Conservation (phyloP, 64 coral and sea anemone species). For the Porites lutea region DNA sequence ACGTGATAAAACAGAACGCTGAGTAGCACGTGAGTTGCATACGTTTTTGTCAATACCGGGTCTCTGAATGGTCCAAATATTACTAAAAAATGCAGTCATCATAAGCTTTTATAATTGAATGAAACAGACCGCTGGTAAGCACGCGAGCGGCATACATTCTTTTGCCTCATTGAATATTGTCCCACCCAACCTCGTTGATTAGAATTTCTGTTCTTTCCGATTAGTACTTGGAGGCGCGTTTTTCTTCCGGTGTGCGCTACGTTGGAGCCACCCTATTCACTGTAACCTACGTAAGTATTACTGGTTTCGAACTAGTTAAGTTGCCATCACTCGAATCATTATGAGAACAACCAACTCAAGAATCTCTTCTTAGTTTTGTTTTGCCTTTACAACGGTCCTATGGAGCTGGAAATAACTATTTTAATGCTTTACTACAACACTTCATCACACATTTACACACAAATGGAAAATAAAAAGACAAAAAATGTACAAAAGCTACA, state of each 20-base stretch:
- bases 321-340: neutral
- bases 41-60: too few relatives aligned
- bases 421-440: too few relatives aligned
- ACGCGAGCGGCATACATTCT: neutral
- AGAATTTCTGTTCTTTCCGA: neutral
- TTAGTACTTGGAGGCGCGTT: constrained; percentile 44
- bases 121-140: too few relatives aligned
- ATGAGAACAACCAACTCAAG: neutral
- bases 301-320: neutral
- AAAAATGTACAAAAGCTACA: too few relatives aligned
- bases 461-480: too few relatives aligned
- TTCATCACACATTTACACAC: too few relatives aligned
- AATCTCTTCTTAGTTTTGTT: neutral
- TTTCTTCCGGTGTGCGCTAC: constrained; percentile 17
- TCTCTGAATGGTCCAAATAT: too few relatives aligned
- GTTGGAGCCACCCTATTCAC: constrained; percentile 22
- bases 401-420: too few relatives aligned
- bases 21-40: too few relatives aligned
- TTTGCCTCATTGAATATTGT: neutral
- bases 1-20: too few relatives aligned
- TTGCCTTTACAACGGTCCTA: neutral
- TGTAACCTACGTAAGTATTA: constrained; percentile 37
- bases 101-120: too few relatives aligned
- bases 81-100: too few relatives aligned
- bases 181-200: neutral